A percentile compares a stretch with the other conserved stretches of the same genome.
phyloP scores from a whole-genome alignment of 2,797 vertebrate species.

The Dermochelys coriacea region DNA sequence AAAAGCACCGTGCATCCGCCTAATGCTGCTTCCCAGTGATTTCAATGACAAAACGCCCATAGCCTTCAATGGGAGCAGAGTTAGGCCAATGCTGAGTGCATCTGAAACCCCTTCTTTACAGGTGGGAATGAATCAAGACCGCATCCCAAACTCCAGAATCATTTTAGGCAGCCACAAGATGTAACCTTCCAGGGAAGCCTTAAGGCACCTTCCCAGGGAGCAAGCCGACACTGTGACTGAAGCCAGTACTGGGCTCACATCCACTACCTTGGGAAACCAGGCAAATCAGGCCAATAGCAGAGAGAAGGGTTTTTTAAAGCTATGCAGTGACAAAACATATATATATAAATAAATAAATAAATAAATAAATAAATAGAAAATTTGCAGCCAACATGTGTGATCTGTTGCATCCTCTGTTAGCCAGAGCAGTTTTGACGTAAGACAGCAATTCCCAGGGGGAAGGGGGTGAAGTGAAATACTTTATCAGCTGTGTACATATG shows the following conservation, averaged over 20 bases:
- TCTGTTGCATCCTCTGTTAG: slow-evolving; percentile 75
- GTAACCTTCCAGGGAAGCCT: accelerated
- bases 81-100: background rate
- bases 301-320: background rate
- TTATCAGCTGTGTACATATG: slow-evolving; percentile 82
- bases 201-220: background rate
- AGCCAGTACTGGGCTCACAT: background rate
- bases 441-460: slow-evolving; percentile 76
- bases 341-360: background rate
- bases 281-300: background rate
- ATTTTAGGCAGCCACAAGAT: background rate
- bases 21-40: background rate
- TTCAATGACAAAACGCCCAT: background rate
- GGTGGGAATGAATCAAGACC: background rate
- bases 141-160: background rate
- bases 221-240: background rate
- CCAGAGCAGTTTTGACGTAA: slow-evolving; percentile 76
- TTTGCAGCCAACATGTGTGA: slow-evolving; percentile 77
- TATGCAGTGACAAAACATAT: background rate
- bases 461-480: slow-evolving; percentile 78
- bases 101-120: background rate
- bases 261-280: background rate
- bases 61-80: background rate
- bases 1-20: background rate
- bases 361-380: background rate